A percentile compares a stretch with the other conserved stretches of the same genome.
These are phyloP conservation scores for Antheraea yamamai DNA, from an alignment of 2,888 invertebrate species.

Conservation along the genomic window DNA sequence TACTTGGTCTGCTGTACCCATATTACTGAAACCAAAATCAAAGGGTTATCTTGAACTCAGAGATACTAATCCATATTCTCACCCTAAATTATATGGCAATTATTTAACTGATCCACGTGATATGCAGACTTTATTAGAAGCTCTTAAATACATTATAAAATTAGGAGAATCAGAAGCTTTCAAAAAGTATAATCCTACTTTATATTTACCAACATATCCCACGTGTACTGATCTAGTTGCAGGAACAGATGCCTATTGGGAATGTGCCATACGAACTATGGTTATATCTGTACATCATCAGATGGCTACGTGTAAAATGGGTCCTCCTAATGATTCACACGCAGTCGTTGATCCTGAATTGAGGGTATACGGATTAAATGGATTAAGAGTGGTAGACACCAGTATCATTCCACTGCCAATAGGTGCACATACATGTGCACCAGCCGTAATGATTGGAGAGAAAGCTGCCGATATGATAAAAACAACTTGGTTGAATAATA, in stretches of 20 bases:
- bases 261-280: conserved; percentile 84
- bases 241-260: conserved; percentile 86
- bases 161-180: conserved; percentile 83
- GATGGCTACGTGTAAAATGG: conserved; percentile 88
- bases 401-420: conserved; percentile 85
- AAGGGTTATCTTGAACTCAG: conserved; percentile 86
- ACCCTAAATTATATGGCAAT: conserved; percentile 90
- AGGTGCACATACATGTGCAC: conserved; percentile 85
- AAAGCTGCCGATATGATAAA: conserved; percentile 87
- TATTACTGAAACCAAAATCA: conserved; percentile 89
- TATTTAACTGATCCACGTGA: conserved; percentile 87
- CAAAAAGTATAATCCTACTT: conserved; percentile 76
- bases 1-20: conserved; percentile 85
- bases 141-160: conserved; percentile 83
- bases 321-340: conserved; percentile 81
- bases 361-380: conserved; percentile 84
- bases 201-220: conserved; percentile 78
- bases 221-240: conserved; percentile 75
- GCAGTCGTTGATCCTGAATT: conserved; percentile 86
- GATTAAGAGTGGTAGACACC: conserved; percentile 85
- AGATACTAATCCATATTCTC: conserved; percentile 87
- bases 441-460: conserved; percentile 88
- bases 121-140: conserved; percentile 81
- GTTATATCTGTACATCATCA: conserved; percentile 83
- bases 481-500: conserved; percentile 72